Evolutionary conservation across 92 coral and sea anemone species (phyloP), one percentile per base, ranked within the genome.

Genomic region (Phenganax stokvisi): DNA sequence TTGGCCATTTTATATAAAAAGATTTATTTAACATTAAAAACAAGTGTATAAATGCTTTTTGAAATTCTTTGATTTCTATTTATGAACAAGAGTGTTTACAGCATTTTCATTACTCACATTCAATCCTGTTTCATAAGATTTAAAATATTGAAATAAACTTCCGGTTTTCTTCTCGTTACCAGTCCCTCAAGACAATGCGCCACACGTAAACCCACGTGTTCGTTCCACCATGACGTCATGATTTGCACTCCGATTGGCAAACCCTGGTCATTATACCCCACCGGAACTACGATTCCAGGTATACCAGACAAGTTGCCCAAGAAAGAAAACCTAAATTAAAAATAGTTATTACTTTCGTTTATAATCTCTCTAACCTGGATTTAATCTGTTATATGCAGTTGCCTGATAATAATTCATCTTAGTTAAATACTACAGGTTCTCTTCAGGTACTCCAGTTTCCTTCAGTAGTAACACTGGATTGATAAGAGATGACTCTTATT

Each of bases 191-290:
- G 77, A 57, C 90, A 87, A 74, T 92, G 88, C 13, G 98, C 97
- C 55, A 94, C 98, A 57, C 97, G 90, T 25, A 94, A 85, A 90
- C 90, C 89, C 58, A 88, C 82, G 68, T 92, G 96, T 44, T 94
- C 98, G n/a, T 90, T 90, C 98, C 98, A 94, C 98, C 98, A 94
- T 0, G 97, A 89, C 65, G 94, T 89, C 97, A 94, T 94, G 65
- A 94, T 87, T 83, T 94, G 98, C 27, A 92, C 86, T 71, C 91
- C 89, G 72, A 94, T 90, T 77, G 98, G 98, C 78, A 94, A 92
- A 55, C 91, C 97, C 31, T 85, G 81, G 80, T 74, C 85, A 70
- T 90, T 93, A 77, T 94, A 94, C 0, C 98, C 98, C 74, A 94
- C 92, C 25, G 98, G 98, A 10, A 94, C 77, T 3, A 96, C 92